Evolutionary conservation across 2,888 invertebrate species (phyloP).

Genomic region (Machimus rusticus): DNA sequence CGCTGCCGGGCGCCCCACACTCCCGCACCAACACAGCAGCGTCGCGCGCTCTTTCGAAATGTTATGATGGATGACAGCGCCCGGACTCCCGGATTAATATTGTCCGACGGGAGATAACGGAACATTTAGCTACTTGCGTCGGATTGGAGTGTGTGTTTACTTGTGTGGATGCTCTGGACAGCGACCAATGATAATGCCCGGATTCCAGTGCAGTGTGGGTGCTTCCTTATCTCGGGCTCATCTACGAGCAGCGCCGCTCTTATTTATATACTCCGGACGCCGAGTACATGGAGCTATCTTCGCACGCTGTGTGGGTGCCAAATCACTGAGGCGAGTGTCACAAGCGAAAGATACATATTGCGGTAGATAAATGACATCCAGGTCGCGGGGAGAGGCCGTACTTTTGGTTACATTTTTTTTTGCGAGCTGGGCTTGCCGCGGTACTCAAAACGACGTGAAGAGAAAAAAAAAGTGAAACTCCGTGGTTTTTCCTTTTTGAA

Average conservation of each 20-base stretch:
- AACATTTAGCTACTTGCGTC: slow-evolving; percentile 36
- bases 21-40: neutral
- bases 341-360: slow-evolving; percentile 4
- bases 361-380: neutral
- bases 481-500: neutral
- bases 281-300: neutral
- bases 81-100: slow-evolving; percentile 39
- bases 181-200: slow-evolving; percentile 33
- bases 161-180: slow-evolving; percentile 31
- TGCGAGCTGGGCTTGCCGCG: neutral
- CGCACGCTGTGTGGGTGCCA: slow-evolving; percentile 6
- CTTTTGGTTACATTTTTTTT: neutral
- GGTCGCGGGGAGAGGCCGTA: neutral
- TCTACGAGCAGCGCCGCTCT: neutral
- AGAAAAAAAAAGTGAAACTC: neutral
- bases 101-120: slow-evolving; percentile 45
- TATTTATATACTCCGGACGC: slow-evolving; percentile 19
- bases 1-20: neutral
- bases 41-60: neutral
- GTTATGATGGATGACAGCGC: slow-evolving; percentile 34
- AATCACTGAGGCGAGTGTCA: slow-evolving; percentile 13
- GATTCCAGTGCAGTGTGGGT: slow-evolving; percentile 22
- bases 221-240: slow-evolving; percentile 8
- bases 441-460: neutral
- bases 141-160: slow-evolving; percentile 38